Conservation (phyloP, 2,113 vertebrate species). For the Nycticebus coucang region DNA sequence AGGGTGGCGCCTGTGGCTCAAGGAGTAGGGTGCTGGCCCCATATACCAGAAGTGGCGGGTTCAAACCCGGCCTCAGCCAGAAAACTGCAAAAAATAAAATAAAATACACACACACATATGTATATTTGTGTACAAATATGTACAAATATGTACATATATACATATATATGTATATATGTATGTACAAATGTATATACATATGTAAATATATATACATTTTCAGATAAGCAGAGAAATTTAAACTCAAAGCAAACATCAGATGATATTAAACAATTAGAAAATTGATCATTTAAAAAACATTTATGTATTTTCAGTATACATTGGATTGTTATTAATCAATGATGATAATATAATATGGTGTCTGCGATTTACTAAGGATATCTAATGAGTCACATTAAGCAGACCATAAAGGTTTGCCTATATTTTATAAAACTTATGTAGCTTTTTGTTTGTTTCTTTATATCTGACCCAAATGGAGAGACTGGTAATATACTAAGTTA, state of each 20-base stretch:
- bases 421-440: slow-evolving; percentile 53
- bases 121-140: too few relatives aligned
- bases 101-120: too few relatives aligned
- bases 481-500: slow-evolving; percentile 56
- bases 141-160: too few relatives aligned
- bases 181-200: too few relatives aligned
- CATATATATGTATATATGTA: too few relatives aligned
- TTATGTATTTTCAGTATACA: not conserved
- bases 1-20: too few relatives aligned
- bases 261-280: not conserved
- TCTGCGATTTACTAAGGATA: not conserved
- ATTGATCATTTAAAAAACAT: not conserved
- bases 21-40: too few relatives aligned
- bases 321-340: not conserved
- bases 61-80: too few relatives aligned
- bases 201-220: not conserved
- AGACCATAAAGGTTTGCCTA: not conserved
- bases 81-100: too few relatives aligned
- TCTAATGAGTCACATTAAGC: not conserved
- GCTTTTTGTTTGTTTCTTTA: not conserved
- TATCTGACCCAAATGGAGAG: slow-evolving; percentile 47
- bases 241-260: not conserved
- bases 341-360: too few relatives aligned
- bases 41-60: too few relatives aligned
- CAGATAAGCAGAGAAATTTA: not conserved